Evolutionary conservation across 2,113 vertebrate genomes (phyloP).

Genomic region (Heptranchias perlo): DNA sequence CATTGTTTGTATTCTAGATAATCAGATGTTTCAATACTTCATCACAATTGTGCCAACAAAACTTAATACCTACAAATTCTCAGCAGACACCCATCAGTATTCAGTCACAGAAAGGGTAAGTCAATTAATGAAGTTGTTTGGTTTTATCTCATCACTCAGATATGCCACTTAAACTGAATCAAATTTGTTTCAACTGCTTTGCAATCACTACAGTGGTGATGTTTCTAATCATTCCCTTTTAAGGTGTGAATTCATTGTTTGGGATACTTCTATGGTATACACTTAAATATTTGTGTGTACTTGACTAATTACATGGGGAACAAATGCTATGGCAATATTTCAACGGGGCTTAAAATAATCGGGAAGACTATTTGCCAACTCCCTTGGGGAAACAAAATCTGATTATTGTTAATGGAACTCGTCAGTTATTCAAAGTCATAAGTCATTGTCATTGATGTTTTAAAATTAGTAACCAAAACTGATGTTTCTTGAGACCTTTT

Average conservation of each 20-base stretch:
- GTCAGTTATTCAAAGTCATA: too few species aligned
- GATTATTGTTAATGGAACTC: too few species aligned
- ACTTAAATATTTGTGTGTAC: not conserved
- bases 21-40: conserved; percentile 99
- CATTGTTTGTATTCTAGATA: conserved; percentile 65
- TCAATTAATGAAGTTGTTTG: conserved; percentile 40
- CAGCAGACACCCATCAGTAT: conserved; percentile 92
- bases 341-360: not conserved
- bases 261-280: not conserved
- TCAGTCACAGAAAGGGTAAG: conserved; percentile 93
- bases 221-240: not conserved
- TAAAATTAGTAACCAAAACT: too few species aligned
- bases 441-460: too few species aligned
- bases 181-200: not conserved
- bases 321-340: not conserved
- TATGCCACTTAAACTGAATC: not conserved
- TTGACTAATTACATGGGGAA: not conserved
- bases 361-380: not conserved
- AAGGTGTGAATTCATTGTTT: not conserved
- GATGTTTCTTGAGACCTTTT: too few species aligned
- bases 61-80: conserved; percentile 82
- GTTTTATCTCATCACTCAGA: not conserved
- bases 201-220: not conserved
- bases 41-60: conserved; percentile 97
- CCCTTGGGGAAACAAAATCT: too few species aligned